Evolutionary conservation across 2,113 vertebrate species (phyloP).

Genomic region (Vimba vimba): DNA sequence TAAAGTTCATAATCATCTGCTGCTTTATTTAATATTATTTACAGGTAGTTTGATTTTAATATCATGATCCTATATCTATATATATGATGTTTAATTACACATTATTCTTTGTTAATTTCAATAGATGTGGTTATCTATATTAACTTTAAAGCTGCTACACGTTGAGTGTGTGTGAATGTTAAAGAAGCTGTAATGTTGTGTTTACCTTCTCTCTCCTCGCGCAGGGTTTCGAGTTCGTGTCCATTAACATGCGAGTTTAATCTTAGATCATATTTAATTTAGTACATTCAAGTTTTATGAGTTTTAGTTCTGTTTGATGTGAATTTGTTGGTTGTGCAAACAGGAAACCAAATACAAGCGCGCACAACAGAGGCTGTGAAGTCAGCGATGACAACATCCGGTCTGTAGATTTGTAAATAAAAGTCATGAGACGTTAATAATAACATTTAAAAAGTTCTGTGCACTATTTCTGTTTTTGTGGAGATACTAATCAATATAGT

Average conservation of each 20-base stretch:
- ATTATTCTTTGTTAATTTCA: not conserved
- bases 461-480: not conserved
- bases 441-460: not conserved
- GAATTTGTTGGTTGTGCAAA: not conserved
- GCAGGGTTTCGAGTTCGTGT: conserved; percentile 33
- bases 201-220: conserved; percentile 29
- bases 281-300: conserved; percentile 45
- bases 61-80: not conserved
- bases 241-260: conserved; percentile 41
- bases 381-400: conserved; percentile 2
- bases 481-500: too few relatives aligned
- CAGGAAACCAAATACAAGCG: conserved; percentile 46
- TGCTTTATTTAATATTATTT: not conserved
- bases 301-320: not conserved
- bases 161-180: not conserved
- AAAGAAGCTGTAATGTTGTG: not conserved
- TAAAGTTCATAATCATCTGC: not conserved
- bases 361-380: not conserved
- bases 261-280: conserved; percentile 13
- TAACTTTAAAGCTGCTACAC: not conserved
- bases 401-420: not conserved
- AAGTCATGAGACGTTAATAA: not conserved
- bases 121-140: not conserved
- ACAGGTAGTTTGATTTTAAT: not conserved
- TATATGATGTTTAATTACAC: not conserved